These are phyloP conservation scores for Biston betularia DNA, from an alignment of 2,888 invertebrate genomes.

Conservation along the genomic window DNA sequence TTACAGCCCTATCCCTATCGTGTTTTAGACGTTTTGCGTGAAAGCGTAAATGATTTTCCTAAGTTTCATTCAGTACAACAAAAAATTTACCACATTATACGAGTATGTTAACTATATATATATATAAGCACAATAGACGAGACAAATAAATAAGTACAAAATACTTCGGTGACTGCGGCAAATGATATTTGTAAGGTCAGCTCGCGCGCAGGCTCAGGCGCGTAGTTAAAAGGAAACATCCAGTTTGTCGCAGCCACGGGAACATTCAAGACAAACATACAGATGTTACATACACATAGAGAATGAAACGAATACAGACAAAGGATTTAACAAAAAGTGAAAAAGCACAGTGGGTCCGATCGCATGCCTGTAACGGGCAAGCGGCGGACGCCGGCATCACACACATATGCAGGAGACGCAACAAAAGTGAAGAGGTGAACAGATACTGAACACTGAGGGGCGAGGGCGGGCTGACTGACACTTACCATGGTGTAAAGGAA, in stretches of 20 bases:
- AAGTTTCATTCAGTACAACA: slow-evolving; percentile 80
- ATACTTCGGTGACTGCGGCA: slow-evolving; percentile 80
- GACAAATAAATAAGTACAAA: slow-evolving; percentile 84
- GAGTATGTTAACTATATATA: slow-evolving; percentile 71
- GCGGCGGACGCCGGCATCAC: slow-evolving; percentile 81
- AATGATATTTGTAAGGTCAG: slow-evolving; percentile 63
- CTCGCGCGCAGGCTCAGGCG: slow-evolving; percentile 49
- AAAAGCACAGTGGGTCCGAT: slow-evolving; percentile 81
- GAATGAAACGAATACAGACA: slow-evolving; percentile 86
- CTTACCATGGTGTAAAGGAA: slow-evolving; percentile 99
- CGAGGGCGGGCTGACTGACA: slow-evolving; percentile 89
- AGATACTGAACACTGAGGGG: slow-evolving; percentile 86
- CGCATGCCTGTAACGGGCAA: slow-evolving; percentile 77
- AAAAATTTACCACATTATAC: slow-evolving; percentile 75
- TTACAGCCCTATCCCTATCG: slow-evolving; percentile 80
- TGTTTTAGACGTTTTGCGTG: slow-evolving; percentile 84
- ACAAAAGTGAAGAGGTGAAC: slow-evolving; percentile 85
- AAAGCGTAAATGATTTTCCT: slow-evolving; percentile 87
- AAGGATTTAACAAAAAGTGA: slow-evolving; percentile 83
- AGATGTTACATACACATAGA: slow-evolving; percentile 87
- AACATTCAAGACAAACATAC: slow-evolving; percentile 86
- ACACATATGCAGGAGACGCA: slow-evolving; percentile 85
- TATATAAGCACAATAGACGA: slow-evolving; percentile 85
- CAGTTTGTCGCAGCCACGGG: slow-evolving; percentile 79
- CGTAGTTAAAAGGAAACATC: slow-evolving; percentile 57